phyloP scores from a whole-genome alignment of 2,113 vertebrate species.

The Pleuronectes platessa region DNA sequence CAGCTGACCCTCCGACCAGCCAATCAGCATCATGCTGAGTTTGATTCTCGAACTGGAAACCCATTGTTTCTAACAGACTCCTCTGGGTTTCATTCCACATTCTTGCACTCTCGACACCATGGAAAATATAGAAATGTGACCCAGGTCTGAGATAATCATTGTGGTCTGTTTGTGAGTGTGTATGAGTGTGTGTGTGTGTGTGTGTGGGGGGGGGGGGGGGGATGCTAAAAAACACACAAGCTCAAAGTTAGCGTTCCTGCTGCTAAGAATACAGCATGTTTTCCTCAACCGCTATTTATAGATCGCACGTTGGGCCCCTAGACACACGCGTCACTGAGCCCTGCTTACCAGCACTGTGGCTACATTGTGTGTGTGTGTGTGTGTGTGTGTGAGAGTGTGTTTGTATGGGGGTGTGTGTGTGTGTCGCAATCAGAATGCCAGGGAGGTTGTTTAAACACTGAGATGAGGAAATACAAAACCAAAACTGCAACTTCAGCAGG shows the following conservation, averaged over 20 bases:
- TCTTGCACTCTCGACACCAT: conserved; percentile 53
- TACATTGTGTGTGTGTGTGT: conserved; percentile 33
- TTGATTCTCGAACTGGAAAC: not conserved
- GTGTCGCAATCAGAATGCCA: conserved; percentile 60
- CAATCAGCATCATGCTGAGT: not conserved
- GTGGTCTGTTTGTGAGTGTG: conserved; percentile 31
- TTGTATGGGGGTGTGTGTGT: conserved; percentile 26
- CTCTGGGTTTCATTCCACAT: conserved; percentile 36
- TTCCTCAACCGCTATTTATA: conserved; percentile 68
- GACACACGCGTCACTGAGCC: conserved; percentile 63
- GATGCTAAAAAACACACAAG: conserved; percentile 35
- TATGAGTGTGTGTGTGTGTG: conserved; percentile 15
- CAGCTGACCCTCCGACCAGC: conserved; percentile 2
- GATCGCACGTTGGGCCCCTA: conserved; percentile 61
- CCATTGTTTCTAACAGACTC: conserved; percentile 8
- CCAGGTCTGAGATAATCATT: conserved; percentile 47
- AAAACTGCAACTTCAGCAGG: conserved; percentile 71
- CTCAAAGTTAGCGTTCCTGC: conserved; percentile 62
- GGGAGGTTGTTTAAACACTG: conserved; percentile 48
- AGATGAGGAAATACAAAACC: conserved; percentile 59
- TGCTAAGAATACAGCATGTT: conserved; percentile 69
- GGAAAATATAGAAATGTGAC: conserved; percentile 57
- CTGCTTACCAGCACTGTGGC: conserved; percentile 55
- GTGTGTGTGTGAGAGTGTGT: conserved; percentile 46
- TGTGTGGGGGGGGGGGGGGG: not conserved